phyloP scores from a whole-genome alignment of 2,888 invertebrate genomes.

The Linyphia triangularis region DNA sequence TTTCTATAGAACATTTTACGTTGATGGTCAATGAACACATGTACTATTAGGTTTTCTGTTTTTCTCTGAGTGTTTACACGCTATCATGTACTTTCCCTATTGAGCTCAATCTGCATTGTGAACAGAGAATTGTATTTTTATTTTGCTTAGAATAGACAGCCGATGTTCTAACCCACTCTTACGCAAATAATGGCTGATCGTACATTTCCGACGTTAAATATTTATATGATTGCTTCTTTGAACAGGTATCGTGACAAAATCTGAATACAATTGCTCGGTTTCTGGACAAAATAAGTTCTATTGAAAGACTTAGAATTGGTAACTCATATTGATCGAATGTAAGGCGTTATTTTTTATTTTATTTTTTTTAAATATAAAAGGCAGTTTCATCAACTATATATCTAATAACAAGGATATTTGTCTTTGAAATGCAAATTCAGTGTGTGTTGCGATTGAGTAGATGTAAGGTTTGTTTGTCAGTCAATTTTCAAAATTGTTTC shows the following conservation, averaged over 20 bases:
- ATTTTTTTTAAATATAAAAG: not conserved
- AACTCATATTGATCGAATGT: not conserved
- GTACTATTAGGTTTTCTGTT: conserved; percentile 20
- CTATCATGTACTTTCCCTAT: conserved; percentile 13
- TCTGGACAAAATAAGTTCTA: conserved; percentile 9
- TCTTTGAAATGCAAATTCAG: not conserved
- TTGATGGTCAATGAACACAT: conserved; percentile 41
- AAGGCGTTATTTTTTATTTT: conserved; percentile 27
- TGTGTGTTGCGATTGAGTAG: not conserved
- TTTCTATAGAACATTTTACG: conserved; percentile 35
- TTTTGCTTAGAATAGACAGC: conserved; percentile 39
- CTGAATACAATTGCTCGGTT: not conserved
- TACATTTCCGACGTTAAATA: conserved; percentile 62
- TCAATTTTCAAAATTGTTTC: conserved; percentile 45
- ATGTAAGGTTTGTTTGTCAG: not conserved
- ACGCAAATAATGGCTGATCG: conserved; percentile 63
- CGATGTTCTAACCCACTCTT: conserved; percentile 29
- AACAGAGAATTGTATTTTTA: too few species aligned
- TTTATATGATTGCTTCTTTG: conserved; percentile 45
- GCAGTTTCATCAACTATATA: conserved; percentile 10
- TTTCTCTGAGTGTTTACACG: conserved; percentile 57
- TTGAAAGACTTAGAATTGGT: conserved; percentile 25
- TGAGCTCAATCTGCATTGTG: not conserved
- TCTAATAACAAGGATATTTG: not conserved
- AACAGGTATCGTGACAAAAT: conserved; percentile 22